phyloP scores from a whole-genome alignment of 2,113 vertebrate genomes.

The Embiotoca jacksoni region DNA sequence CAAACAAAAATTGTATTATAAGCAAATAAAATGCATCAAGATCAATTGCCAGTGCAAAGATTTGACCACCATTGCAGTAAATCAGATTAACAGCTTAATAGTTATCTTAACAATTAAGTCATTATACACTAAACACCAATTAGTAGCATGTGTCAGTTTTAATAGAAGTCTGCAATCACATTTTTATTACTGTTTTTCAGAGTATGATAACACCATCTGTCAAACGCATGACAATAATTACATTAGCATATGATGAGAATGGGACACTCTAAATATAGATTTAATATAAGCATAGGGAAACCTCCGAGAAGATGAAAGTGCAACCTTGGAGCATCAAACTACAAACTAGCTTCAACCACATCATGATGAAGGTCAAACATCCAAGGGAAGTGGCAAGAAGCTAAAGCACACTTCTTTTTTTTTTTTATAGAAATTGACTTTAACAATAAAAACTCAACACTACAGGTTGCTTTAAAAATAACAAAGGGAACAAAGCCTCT shows the following conservation, averaged over 20 bases:
- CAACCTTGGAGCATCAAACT: too few relatives aligned
- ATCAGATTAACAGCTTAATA: not conserved
- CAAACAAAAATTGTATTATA: not conserved
- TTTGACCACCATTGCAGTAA: not conserved
- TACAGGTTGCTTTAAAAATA: not conserved
- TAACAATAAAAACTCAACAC: not conserved
- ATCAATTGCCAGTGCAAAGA: not conserved
- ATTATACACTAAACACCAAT: not conserved
- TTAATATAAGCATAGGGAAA: not conserved
- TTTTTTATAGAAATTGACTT: not conserved
- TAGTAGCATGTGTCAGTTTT: constrained; percentile 7
- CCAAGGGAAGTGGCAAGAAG: not conserved
- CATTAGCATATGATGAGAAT: not conserved
- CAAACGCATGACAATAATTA: not conserved
- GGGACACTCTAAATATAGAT: not conserved
- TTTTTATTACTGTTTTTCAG: not conserved
- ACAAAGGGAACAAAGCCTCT: not conserved
- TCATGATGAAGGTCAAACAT: not conserved
- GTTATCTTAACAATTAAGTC: constrained; percentile 7
- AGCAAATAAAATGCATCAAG: not conserved
- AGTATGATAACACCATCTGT: not conserved
- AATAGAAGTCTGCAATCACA: not conserved
- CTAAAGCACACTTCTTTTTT: not conserved
- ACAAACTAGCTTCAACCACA: not conserved
- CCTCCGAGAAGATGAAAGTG: not conserved